Base-by-base conservation (phyloP, 2,888 invertebrate species). In the Scelioninae gen. 1 region DNA sequence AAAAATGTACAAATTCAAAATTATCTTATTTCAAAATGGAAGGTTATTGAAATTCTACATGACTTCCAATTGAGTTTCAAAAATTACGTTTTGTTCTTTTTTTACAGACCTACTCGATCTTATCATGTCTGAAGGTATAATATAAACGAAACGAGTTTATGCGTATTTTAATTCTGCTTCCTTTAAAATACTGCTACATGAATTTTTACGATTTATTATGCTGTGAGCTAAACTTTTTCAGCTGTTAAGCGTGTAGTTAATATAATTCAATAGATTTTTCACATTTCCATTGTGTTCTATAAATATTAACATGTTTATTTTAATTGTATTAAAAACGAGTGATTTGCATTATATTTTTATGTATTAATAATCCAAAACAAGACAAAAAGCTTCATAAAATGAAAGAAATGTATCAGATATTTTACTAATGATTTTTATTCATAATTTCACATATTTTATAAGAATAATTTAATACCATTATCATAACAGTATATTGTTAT, bases 81-180 rank as follows among this genome's bases (percentile, higher is more conserved):
- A 69, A 34, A 65, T 63, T 66, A 51, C 32, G 49, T 75, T 84
- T 85, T 60, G 69, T 87, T 88, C 75, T 87, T 85, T 89, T 71
- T 88, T 91, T 90, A 76, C 91, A 90, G 91, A 91, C 88, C 88
- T 90, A 88, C 89, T 91, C 87, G 90, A 90, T 87, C 87, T 91
- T 87, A 87, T 88, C 84, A 89, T 90, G 85, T 88, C 88, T 60
- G 89, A 89, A 90, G 90, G 90, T 89, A 91, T 80, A 85, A 43
- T 45, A 78, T 56, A 82, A 66, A 47, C 68, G 56, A 79, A 66
- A 47, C 16, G 60, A 71, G 45, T 56, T 15, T 47, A 71, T 65
- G 58, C 47, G 53, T 77, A 53, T 40, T 68, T 45, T 32, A 69
- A 56, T 53, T 56, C 62, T 66, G 71, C 75, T 79, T 76, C 45